A percentile compares a stretch with the other conserved stretches of the same genome.
These are phyloP conservation scores for Meles meles DNA, from an alignment of 2,113 vertebrate genomes.

Conservation along the genomic window DNA sequence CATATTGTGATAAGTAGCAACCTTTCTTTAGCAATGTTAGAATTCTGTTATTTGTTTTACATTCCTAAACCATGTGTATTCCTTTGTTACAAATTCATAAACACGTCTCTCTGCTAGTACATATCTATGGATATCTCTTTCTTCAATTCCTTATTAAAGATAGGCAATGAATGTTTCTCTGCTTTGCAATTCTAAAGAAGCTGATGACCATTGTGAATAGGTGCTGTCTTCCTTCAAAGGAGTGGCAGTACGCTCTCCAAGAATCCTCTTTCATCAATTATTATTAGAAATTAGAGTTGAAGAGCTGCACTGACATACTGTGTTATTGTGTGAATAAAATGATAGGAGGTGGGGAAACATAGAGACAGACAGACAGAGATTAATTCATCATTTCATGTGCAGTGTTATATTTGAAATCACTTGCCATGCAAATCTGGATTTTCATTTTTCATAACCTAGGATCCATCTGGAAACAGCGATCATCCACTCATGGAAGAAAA, in stretches of 20 bases:
- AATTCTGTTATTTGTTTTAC: background rate
- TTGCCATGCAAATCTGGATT: conserved; percentile 47
- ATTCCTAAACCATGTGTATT: background rate
- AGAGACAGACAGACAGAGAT: background rate
- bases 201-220: background rate
- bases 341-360: background rate
- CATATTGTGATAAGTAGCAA: too few relatives aligned
- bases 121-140: background rate
- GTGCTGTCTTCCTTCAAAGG: background rate
- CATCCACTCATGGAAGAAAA: background rate
- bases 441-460: conserved; percentile 47
- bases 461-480: conserved; percentile 35
- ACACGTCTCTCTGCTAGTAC: background rate
- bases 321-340: background rate
- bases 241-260: background rate
- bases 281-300: background rate
- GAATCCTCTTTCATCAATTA: background rate
- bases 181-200: background rate
- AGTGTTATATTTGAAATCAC: conserved; percentile 17
- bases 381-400: background rate
- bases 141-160: background rate
- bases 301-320: background rate
- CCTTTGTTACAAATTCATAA: background rate
- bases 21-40: background rate
- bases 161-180: background rate